Evolutionary conservation across 2,888 invertebrate genomes (phyloP), one percentile per base, ranked within the genome.

Genomic region (Hybos culiciformis): DNA sequence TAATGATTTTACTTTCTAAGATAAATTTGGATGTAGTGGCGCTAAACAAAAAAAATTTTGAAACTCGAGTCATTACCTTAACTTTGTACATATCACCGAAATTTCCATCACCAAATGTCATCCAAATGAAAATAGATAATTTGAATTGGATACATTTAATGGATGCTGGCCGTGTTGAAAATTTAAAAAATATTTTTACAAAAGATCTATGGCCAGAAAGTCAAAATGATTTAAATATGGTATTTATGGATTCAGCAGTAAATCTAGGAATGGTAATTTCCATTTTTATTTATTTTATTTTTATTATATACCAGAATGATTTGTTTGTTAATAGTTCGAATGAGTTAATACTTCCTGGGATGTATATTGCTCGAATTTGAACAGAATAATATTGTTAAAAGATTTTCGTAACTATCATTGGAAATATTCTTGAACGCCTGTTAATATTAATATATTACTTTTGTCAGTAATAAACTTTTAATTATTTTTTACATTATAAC

Each of bases 81-180:
- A 70, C 75, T 1, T 68, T 87, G 43, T 73, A 73, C 41, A 72
- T 88, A 12, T 68, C 71, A 4, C 73, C 77, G 14, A 84, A 83
- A 56, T 75, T 74, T 50, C 73, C 78, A 48, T 78, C 84, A 0
- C 75, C 74, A 34, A 78, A 81, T 58, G 80, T 88, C 55, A 80
- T 90, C 5, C 83, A 87, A 58, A 68, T 92, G 56, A 91, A 91
- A 67, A 85, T 92, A 38, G 83, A 88, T 61, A 91, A 91, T 63
- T 67, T 90, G 19, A 88, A 91, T 58, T 84, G 90, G 42, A 86
- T 88, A 50, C 88, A 92, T 58, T 70, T 91, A 57, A 80, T 91
- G 58, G 81, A 86, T 62, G 73, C 75, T 14, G 74, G 65, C 50
- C 72, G 81, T 44, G 80, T 85, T 67, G 78, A 80, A 26, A 74